These are phyloP conservation scores for Poicephalus meyeri DNA, from an alignment of 2,113 vertebrate species.

Conservation along the genomic window DNA sequence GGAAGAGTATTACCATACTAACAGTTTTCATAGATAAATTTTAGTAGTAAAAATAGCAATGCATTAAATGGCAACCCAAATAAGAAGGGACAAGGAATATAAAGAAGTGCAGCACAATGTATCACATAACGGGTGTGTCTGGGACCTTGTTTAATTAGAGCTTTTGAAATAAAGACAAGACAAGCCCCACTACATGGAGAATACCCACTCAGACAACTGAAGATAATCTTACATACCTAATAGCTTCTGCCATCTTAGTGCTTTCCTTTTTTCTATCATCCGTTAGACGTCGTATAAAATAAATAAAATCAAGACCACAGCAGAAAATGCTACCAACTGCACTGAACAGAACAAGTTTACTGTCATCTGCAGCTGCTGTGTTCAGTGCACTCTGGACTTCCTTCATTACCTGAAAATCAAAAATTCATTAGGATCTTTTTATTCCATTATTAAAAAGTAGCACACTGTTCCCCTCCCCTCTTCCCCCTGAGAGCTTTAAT, in stretches of 20 bases:
- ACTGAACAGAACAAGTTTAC: constrained; percentile 91
- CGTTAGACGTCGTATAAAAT: constrained; percentile 92
- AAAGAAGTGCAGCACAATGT: neutral
- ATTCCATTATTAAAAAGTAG: neutral
- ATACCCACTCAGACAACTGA: neutral
- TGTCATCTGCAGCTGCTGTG: constrained; percentile 95
- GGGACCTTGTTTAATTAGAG: neutral
- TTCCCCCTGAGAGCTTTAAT: neutral
- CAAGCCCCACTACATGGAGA: neutral
- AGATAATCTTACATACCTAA: constrained; percentile 81
- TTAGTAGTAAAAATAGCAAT: neutral
- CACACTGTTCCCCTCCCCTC: neutral
- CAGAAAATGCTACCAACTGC: constrained; percentile 94
- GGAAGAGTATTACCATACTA: neutral
- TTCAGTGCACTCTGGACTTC: constrained; percentile 97
- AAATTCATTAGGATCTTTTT: neutral
- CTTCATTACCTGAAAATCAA: constrained; percentile 90
- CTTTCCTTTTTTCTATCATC: constrained; percentile 96
- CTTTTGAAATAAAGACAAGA: neutral
- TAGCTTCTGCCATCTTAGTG: constrained; percentile 96
- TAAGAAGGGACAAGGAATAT: neutral
- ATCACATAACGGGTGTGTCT: neutral
- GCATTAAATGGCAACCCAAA: neutral
- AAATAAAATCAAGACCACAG: constrained; percentile 94
- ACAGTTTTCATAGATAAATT: neutral